A percentile compares a stretch with the other conserved stretches of the same genome.
phyloP scores from a whole-genome alignment of 2,888 invertebrate genomes.

The Thyatira batis region DNA sequence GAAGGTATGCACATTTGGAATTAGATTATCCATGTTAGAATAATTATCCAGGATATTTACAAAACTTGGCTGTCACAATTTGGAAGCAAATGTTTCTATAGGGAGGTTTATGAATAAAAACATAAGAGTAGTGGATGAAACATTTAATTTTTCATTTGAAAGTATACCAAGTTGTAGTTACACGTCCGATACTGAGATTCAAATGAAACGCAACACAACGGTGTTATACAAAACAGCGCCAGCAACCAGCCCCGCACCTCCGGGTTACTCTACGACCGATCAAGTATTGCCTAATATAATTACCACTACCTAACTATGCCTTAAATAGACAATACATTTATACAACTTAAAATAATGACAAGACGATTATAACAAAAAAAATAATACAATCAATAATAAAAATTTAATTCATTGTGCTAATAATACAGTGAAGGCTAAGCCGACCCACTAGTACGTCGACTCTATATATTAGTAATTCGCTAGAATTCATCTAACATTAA shows the following conservation, averaged over 20 bases:
- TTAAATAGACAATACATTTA: conserved; percentile 79
- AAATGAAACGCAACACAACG: conserved; percentile 77
- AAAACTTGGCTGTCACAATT: conserved; percentile 20
- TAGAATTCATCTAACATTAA: conserved; percentile 53
- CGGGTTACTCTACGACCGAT: conserved; percentile 54
- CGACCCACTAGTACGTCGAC: conserved; percentile 34
- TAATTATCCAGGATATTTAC: too few species aligned
- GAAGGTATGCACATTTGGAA: too few species aligned
- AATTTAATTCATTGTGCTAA: conserved; percentile 76
- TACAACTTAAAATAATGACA: conserved; percentile 82
- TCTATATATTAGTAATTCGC: conserved; percentile 46
- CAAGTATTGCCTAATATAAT: conserved; percentile 74
- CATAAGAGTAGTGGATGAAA: conserved; percentile 65
- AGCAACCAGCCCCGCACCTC: background rate
- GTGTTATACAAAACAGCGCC: conserved; percentile 70
- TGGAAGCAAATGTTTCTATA: background rate
- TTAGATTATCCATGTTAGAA: too few species aligned
- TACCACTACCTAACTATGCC: conserved; percentile 79
- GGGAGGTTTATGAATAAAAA: conserved; percentile 32
- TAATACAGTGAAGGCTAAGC: conserved; percentile 59
- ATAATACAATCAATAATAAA: conserved; percentile 60
- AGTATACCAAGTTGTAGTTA: conserved; percentile 80
- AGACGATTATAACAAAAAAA: conserved; percentile 77
- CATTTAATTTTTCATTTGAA: conserved; percentile 82
- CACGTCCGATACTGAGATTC: conserved; percentile 80